Percentiles rank a stretch among this genome's conserved stretches.
These are phyloP conservation scores for Limnodromus scolopaceus DNA, from an alignment of 2,797 vertebrate species.

Conservation along the genomic window DNA sequence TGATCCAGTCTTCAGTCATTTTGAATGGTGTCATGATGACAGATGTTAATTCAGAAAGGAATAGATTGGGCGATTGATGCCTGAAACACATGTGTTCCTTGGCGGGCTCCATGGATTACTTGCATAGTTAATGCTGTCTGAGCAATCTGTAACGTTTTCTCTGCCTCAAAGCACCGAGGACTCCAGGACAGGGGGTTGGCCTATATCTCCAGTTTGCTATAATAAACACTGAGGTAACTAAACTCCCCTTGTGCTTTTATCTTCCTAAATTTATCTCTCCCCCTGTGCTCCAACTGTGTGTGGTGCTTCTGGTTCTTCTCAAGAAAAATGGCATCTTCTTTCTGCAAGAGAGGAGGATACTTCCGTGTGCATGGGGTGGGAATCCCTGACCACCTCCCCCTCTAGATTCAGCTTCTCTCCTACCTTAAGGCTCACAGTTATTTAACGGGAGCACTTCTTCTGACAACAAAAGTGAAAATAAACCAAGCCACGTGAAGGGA, in stretches of 20 bases:
- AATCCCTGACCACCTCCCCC: background rate
- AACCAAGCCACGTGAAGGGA: background rate
- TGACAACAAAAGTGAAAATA: background rate
- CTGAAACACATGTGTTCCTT: conserved; percentile 68
- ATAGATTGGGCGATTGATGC: conserved; percentile 68
- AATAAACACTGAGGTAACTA: conserved; percentile 39
- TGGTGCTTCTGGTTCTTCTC: conserved; percentile 35
- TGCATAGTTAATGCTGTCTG: conserved; percentile 55
- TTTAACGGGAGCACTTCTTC: background rate
- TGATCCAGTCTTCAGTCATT: conserved; percentile 67
- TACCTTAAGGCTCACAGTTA: background rate
- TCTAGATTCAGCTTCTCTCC: background rate
- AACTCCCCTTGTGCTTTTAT: background rate
- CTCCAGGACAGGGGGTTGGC: conserved; percentile 35
- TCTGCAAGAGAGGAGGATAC: background rate
- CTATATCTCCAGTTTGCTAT: conserved; percentile 22
- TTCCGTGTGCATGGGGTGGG: fast-evolving
- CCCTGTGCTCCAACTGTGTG: background rate
- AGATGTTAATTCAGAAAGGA: conserved; percentile 72
- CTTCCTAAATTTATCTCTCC: background rate
- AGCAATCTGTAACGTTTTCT: conserved; percentile 52
- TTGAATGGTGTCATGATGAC: conserved; percentile 64
- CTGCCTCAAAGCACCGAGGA: conserved; percentile 23
- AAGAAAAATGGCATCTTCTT: background rate
- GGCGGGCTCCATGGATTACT: conserved; percentile 54